A percentile compares a stretch with the other conserved stretches of the same genome.
Conservation (phyloP, 1,140 invertebrate species). For the Drosophila serrata region DNA sequence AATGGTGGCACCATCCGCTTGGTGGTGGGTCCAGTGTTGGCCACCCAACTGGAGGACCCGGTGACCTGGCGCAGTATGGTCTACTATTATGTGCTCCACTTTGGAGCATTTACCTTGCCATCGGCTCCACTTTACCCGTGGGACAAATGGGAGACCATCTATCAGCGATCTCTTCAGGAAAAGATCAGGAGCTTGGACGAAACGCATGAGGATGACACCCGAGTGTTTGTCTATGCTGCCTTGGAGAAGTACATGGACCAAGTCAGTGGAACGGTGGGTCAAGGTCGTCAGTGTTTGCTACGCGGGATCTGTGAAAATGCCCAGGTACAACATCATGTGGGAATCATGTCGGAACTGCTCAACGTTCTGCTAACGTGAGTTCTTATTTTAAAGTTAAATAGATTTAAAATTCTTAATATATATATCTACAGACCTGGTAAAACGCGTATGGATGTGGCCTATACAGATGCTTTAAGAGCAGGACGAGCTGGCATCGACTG, state of each 20-base stretch:
- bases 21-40: slow-evolving; percentile 65
- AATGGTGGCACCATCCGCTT: slow-evolving; percentile 65
- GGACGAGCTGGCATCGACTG: slow-evolving; percentile 70
- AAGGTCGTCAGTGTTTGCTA: slow-evolving; percentile 61
- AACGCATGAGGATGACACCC: slow-evolving; percentile 65
- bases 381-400: too few relatives aligned
- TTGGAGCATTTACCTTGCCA: slow-evolving; percentile 69
- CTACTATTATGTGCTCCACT: slow-evolving; percentile 65
- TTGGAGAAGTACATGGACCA: slow-evolving; percentile 77
- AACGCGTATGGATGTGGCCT: slow-evolving; percentile 45
- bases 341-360: slow-evolving; percentile 70
- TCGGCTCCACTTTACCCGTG: slow-evolving; percentile 71
- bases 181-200: slow-evolving; percentile 49
- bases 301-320: slow-evolving; percentile 83
- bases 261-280: slow-evolving; percentile 28
- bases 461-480: slow-evolving; percentile 57
- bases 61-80: slow-evolving; percentile 73
- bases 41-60: slow-evolving; percentile 64
- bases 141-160: slow-evolving; percentile 80
- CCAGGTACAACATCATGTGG: slow-evolving; percentile 74
- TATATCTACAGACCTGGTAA: slow-evolving; percentile 62
- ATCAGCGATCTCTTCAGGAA: slow-evolving; percentile 56
- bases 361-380: slow-evolving; percentile 77
- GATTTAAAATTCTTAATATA: too few relatives aligned
- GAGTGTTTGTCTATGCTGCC: slow-evolving; percentile 65